Evolutionary conservation across 2,113 vertebrate species (phyloP).

Genomic region (Octodon degus): DNA sequence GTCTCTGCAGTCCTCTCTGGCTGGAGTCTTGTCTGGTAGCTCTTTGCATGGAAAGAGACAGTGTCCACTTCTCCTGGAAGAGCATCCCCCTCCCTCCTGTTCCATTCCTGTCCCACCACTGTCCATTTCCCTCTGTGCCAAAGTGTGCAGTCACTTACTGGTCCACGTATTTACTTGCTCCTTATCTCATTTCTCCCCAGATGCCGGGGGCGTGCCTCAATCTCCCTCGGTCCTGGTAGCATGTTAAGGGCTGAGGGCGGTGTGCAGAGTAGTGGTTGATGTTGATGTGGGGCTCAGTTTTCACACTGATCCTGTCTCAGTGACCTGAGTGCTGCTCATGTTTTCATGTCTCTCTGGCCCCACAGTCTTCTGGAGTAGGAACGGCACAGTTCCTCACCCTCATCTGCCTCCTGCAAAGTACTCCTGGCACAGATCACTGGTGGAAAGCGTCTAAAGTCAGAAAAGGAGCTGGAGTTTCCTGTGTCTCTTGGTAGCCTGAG

Average conservation of each 20-base stretch:
- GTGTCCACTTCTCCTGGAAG: neutral
- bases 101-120: neutral
- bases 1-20: neutral
- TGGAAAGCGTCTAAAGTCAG: neutral
- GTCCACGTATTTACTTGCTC: neutral
- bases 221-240: neutral
- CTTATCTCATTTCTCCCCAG: neutral
- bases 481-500: neutral
- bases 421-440: neutral
- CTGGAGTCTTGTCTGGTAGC: neutral
- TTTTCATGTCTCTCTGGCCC: neutral
- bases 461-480: neutral
- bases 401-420: neutral
- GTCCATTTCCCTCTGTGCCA: neutral
- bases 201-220: neutral
- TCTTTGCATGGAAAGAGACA: neutral
- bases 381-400: neutral
- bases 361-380: neutral
- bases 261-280: neutral
- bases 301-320: neutral
- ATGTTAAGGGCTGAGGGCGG: neutral
- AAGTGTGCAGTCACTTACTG: neutral
- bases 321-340: neutral
- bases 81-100: neutral
- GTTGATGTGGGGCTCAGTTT: neutral